These are phyloP conservation scores for Pycnonotus jocosus DNA, from an alignment of 2,113 vertebrate species.

Conservation along the genomic window DNA sequence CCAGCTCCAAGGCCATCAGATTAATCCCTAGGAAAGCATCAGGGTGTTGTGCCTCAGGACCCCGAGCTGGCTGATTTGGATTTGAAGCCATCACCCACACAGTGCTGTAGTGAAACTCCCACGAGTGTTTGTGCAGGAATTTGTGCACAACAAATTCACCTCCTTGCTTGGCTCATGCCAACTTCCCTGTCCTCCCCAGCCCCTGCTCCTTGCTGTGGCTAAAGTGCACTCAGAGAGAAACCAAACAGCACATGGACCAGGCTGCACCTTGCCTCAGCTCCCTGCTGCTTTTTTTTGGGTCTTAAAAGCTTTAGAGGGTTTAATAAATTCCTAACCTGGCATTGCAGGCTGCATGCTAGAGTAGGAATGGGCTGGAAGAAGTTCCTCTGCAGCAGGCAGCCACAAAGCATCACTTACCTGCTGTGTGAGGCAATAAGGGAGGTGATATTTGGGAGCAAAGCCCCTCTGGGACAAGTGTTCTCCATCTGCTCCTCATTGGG, in stretches of 20 bases:
- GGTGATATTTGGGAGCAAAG: slow-evolving; percentile 39
- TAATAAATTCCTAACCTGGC: neutral
- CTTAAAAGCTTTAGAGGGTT: neutral
- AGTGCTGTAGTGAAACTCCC: neutral
- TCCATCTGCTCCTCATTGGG: neutral
- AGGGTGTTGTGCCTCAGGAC: neutral
- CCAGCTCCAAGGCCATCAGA: neutral
- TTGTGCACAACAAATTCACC: neutral
- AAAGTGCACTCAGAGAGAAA: neutral
- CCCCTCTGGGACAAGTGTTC: slow-evolving; percentile 25
- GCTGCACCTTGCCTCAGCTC: neutral
- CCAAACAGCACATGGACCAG: neutral
- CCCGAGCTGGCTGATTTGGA: accelerated
- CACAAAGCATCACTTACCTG: neutral
- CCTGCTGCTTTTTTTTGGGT: neutral
- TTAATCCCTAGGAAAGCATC: neutral
- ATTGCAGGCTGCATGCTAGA: neutral
- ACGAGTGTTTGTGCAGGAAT: neutral
- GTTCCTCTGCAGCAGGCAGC: neutral
- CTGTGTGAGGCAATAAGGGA: neutral
- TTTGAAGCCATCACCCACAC: neutral
- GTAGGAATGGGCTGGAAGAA: neutral
- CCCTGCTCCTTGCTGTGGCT: neutral
- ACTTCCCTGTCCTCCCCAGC: neutral
- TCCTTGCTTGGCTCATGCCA: neutral